These are phyloP conservation scores for Ranitomeya imitator DNA, from an alignment of 2,113 vertebrate genomes.

Conservation along the genomic window DNA sequence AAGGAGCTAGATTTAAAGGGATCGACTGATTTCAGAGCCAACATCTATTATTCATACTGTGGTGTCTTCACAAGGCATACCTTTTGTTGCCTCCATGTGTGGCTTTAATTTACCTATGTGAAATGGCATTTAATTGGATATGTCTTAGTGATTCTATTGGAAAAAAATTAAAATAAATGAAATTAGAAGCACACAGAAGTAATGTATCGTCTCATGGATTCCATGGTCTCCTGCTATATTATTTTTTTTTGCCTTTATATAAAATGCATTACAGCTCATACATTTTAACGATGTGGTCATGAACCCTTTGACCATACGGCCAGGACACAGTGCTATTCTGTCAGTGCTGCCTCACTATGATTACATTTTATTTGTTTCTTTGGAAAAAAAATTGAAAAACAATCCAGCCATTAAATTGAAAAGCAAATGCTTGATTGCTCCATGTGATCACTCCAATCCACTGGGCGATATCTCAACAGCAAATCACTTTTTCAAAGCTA, in stretches of 20 bases:
- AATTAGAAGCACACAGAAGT: too few species aligned
- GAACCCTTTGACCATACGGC: not conserved
- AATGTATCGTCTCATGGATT: too few species aligned
- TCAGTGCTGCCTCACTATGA: not conserved
- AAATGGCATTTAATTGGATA: too few species aligned
- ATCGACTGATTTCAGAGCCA: too few species aligned
- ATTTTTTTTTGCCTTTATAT: not conserved
- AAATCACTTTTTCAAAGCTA: not conserved
- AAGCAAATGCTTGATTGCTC: not conserved
- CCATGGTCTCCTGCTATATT: not conserved
- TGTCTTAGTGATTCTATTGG: too few species aligned
- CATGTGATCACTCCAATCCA: not conserved
- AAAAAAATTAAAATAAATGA: too few species aligned
- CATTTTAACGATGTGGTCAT: not conserved
- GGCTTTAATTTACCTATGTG: too few species aligned
- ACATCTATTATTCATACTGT: too few species aligned
- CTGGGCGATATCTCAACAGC: not conserved
- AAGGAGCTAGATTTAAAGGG: too few species aligned
- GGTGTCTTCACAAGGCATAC: too few species aligned
- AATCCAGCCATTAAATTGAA: slow-evolving; percentile 37
- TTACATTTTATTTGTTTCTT: not conserved
- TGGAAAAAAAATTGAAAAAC: not conserved
- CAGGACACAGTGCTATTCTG: not conserved
- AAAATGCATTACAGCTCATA: not conserved
- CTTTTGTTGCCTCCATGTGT: too few species aligned